Evolutionary conservation across 1,140 invertebrate species (phyloP).

Genomic region (Drosophila subobscura): DNA sequence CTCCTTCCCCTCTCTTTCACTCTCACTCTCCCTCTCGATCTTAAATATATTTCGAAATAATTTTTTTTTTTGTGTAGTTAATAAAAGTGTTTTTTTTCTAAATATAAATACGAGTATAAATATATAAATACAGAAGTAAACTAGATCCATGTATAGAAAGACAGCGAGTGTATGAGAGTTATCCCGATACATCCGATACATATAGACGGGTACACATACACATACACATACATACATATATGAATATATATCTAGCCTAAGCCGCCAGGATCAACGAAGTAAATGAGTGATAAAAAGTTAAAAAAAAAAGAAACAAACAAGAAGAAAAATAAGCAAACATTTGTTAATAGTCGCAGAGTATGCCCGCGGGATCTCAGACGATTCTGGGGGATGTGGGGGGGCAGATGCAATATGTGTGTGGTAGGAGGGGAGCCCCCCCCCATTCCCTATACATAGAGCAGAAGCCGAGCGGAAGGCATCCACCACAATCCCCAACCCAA

Average conservation of each 20-base stretch:
- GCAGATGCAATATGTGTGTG: slow-evolving; percentile 60
- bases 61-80: slow-evolving; percentile 64
- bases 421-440: slow-evolving; percentile 1
- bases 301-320: slow-evolving; percentile 22
- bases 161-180: background rate
- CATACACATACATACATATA: slow-evolving; percentile 36
- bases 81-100: slow-evolving; percentile 58
- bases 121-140: slow-evolving; percentile 33
- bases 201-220: slow-evolving; percentile 9
- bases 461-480: background rate
- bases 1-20: background rate
- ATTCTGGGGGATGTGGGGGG: no score
- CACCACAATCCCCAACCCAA: no score
- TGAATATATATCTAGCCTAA: slow-evolving; percentile 55
- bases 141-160: slow-evolving; percentile 32
- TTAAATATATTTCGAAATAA: no score
- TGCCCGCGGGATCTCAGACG: no score
- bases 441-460: slow-evolving; percentile 1
- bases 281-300: slow-evolving; percentile 77
- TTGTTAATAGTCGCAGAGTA: slow-evolving; percentile 22
- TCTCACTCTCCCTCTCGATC: background rate
- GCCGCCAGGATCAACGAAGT: slow-evolving; percentile 83
- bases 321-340: slow-evolving; percentile 3
- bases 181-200: slow-evolving; percentile 25
- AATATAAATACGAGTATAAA: background rate